Percentiles rank a stretch among this genome's conserved stretches.
Evolutionary conservation across 1,140 invertebrate genomes (phyloP).

Genomic region (Philaenus spumarius): DNA sequence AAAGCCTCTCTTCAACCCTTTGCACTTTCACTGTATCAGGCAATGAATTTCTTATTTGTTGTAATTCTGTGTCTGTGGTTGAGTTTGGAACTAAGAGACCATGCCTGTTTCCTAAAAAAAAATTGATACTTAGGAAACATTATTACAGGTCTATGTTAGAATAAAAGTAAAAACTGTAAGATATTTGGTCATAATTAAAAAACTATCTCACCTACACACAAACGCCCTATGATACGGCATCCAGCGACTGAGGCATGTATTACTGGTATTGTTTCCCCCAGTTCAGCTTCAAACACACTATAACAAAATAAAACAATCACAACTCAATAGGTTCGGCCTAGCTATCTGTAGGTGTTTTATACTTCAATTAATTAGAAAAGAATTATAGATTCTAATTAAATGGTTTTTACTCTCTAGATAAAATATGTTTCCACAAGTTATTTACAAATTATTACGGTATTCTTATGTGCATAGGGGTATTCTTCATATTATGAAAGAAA

Average conservation of each 20-base stretch:
- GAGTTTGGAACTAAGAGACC: slow-evolving; percentile 86
- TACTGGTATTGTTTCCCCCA: slow-evolving; percentile 89
- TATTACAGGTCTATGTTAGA: neutral
- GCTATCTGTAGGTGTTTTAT: no score
- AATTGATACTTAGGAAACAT: neutral
- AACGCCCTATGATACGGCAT: slow-evolving; percentile 89
- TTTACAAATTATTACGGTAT: no score
- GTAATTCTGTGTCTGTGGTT: slow-evolving; percentile 94
- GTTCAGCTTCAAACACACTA: slow-evolving; percentile 90
- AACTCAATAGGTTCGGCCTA: no score
- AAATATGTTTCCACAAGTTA: no score
- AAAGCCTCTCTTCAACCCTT: slow-evolving; percentile 92
- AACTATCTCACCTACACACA: slow-evolving; percentile 64
- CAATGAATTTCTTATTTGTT: slow-evolving; percentile 93
- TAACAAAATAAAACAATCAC: no score
- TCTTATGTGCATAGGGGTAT: no score
- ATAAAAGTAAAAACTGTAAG: neutral
- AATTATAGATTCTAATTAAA: no score
- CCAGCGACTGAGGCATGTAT: slow-evolving; percentile 91
- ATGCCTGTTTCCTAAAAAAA: slow-evolving; percentile 69
- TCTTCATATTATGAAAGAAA: no score
- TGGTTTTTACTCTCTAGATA: no score
- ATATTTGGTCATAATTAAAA: no score
- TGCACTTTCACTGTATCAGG: slow-evolving; percentile 94
- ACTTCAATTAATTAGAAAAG: no score